Conservation (phyloP, 2,888 invertebrate genomes). For the Mylabris sibirica region DNA sequence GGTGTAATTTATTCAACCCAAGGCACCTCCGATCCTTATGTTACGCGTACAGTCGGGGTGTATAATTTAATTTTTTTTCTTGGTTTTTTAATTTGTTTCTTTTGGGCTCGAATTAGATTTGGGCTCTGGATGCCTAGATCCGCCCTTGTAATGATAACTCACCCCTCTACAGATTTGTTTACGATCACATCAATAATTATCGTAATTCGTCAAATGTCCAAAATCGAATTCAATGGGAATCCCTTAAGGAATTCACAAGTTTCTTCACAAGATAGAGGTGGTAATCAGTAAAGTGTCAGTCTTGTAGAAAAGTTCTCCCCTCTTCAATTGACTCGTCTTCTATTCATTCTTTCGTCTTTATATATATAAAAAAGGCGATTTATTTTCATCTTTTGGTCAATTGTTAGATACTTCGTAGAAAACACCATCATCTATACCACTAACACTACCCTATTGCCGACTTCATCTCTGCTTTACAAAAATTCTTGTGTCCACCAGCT, state of each 20-base stretch:
- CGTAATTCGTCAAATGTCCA: background rate
- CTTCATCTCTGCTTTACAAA: conserved; percentile 17
- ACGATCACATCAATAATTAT: background rate
- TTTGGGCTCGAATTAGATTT: too few species aligned
- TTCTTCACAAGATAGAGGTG: background rate
- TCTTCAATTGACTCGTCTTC: conserved; percentile 1
- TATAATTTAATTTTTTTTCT: too few species aligned
- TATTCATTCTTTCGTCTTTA: conserved; percentile 15
- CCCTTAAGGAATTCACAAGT: background rate
- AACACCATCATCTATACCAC: conserved; percentile 14
- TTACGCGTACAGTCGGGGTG: too few species aligned
- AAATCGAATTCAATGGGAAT: background rate
- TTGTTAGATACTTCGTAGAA: background rate
- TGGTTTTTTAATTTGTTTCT: too few species aligned
- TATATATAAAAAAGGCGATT: conserved; percentile 8
- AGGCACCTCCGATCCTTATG: too few species aligned
- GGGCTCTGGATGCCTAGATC: too few species aligned
- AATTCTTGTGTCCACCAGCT: conserved; percentile 18
- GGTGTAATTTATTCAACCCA: too few species aligned
- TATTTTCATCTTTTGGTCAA: conserved; percentile 15
- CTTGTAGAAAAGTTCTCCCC: background rate
- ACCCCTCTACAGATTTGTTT: background rate
- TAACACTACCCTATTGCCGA: background rate
- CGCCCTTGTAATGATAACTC: too few species aligned
- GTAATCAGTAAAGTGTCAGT: background rate